phyloP scores from a whole-genome alignment of 1,140 invertebrate species.

The Rhopalosiphum maidis region DNA sequence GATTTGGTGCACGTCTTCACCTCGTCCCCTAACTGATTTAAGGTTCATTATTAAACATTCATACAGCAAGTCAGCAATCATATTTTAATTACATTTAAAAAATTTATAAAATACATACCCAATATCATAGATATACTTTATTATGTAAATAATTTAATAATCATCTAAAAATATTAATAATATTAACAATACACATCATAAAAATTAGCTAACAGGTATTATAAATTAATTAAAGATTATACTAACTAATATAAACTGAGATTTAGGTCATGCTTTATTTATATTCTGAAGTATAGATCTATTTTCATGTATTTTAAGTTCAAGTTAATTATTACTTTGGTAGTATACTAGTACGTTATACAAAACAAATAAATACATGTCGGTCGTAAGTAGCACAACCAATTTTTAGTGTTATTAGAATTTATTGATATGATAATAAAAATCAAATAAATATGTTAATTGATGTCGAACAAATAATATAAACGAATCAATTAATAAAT shows the following conservation, averaged over 20 bases:
- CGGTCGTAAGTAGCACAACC: neutral
- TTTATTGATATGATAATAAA: neutral
- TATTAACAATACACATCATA: neutral
- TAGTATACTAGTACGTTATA: neutral
- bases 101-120: neutral
- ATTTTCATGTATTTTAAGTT: neutral
- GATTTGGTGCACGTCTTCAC: neutral
- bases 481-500: neutral
- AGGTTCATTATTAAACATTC: neutral
- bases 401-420: neutral
- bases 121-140: too few relatives aligned
- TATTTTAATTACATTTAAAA: neutral
- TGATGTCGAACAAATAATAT: neutral
- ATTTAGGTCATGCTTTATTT: neutral
- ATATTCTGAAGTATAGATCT: too few relatives aligned
- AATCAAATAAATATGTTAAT: neutral
- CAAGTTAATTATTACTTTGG: neutral
- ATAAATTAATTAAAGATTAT: neutral
- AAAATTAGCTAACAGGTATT: neutral
- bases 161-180: neutral
- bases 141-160: too few relatives aligned
- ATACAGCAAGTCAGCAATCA: neutral
- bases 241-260: neutral
- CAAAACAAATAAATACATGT: neutral
- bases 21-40: neutral